Evolutionary conservation across 2,888 invertebrate species (phyloP).

Genomic region (Dryobotodes eremita): DNA sequence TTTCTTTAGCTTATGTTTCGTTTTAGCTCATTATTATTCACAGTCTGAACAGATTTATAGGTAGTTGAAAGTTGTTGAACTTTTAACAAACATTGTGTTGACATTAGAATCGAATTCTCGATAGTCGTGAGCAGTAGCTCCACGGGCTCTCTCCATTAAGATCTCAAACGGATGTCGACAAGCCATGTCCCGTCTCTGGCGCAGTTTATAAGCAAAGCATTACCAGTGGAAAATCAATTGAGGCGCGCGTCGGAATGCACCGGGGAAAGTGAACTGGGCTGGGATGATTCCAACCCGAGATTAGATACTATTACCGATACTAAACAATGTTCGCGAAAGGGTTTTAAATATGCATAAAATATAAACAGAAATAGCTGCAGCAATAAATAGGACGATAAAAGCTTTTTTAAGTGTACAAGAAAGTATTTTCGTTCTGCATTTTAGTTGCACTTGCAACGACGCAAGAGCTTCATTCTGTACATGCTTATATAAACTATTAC

Average conservation of each 20-base stretch:
- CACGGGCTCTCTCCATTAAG: slow-evolving; percentile 69
- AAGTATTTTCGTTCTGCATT: slow-evolving; percentile 11
- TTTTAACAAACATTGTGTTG: slow-evolving; percentile 64
- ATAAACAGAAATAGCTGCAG: slow-evolving; percentile 31
- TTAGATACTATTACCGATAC: slow-evolving; percentile 64
- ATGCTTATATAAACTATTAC: slow-evolving; percentile 19
- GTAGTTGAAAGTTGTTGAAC: slow-evolving; percentile 65
- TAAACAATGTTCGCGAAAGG: slow-evolving; percentile 47
- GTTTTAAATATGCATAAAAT: slow-evolving; percentile 52
- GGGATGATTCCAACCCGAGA: slow-evolving; percentile 59
- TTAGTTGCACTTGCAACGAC: slow-evolving; percentile 1
- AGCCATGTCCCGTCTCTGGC: slow-evolving; percentile 63
- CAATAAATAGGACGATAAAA: slow-evolving; percentile 32
- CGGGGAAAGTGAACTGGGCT: slow-evolving; percentile 69
- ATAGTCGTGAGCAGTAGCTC: slow-evolving; percentile 70
- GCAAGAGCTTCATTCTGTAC: background rate
- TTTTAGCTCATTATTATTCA: slow-evolving; percentile 38
- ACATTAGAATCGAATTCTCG: slow-evolving; percentile 67
- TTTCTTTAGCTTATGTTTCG: background rate
- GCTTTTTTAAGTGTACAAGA: slow-evolving; percentile 12
- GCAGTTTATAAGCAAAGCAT: slow-evolving; percentile 67
- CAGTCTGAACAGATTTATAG: slow-evolving; percentile 29
- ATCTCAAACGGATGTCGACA: slow-evolving; percentile 71
- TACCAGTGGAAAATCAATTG: slow-evolving; percentile 72
- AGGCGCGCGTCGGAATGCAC: slow-evolving; percentile 68